Base-by-base conservation (phyloP, 1,140 invertebrate species). In the Berghia stephanieae region DNA sequence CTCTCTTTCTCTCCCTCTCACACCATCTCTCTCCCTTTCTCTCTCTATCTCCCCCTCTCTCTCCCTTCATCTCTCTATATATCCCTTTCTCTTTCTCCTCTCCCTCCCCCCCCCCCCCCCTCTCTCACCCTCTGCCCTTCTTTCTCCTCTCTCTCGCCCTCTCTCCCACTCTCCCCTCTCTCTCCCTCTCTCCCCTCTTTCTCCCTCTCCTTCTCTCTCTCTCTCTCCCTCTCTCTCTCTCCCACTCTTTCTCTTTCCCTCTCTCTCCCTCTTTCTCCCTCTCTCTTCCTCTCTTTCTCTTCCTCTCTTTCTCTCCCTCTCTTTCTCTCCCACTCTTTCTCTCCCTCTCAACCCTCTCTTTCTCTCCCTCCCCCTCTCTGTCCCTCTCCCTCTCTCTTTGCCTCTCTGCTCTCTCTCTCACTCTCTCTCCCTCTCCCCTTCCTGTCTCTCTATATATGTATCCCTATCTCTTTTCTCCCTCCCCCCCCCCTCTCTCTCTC, bases 51-150 rank as follows among this genome's bases (percentile, higher is more conserved):
- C n/a, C n/a, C n/a, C n/a, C n/a, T n/a, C n/a, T n/a, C n/a, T n/a
- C n/a, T n/a, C n/a, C n/a, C n/a, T n/a, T n/a, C n/a, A n/a, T n/a
- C n/a, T n/a, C n/a, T n/a, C n/a, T n/a, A n/a, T n/a, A n/a, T n/a
- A n/a, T n/a, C n/a, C n/a, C 66, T 68, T 5, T n/a, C 38, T 68
- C 10, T 68, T 34, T 36, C 6, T 68, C 66, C 5, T 68, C 66
- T 36, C 5, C 66, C 38, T 68, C 66, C 5, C 40, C 66, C 5
- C 55, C 5, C 55, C 34, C 55, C 21, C n/a, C 21, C 21, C 34
- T 24, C n/a, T n/a, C 55, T 8, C n/a, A 21, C 55, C 34, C 34
- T 24, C 55, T 60, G 6, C 4, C 55, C 55, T 60, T 24, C 55
- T 8, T 31, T 5, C 55, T n/a, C n/a, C n/a, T n/a, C n/a, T 8